phyloP scores from a whole-genome alignment of 2,888 invertebrate genomes.

The Acronicta psi region DNA sequence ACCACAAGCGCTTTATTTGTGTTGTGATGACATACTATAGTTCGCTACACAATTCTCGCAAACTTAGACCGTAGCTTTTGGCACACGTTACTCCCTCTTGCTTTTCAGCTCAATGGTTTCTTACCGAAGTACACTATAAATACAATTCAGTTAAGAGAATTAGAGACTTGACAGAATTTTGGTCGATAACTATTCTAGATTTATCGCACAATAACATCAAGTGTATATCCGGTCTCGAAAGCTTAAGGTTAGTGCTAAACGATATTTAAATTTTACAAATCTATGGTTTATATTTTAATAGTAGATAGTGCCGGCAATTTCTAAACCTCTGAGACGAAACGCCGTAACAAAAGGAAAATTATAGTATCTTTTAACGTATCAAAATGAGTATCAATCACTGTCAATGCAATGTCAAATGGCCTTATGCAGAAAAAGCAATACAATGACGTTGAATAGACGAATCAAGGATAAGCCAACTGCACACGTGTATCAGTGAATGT shows the following conservation, averaged over 20 bases:
- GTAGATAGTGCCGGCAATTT: too few species aligned
- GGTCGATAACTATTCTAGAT: constrained; percentile 90
- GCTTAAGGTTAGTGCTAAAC: constrained; percentile 79
- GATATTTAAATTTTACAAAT: too few species aligned
- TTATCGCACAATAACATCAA: constrained; percentile 90
- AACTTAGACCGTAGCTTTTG: constrained; percentile 21
- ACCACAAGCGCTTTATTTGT: constrained; percentile 16
- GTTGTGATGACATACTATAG: constrained; percentile 9
- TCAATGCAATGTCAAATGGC: too few species aligned
- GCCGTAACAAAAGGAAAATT: too few species aligned
- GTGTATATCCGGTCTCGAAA: constrained; percentile 86
- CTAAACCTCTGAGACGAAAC: too few species aligned
- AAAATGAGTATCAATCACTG: too few species aligned
- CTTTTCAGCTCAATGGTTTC: constrained; percentile 88
- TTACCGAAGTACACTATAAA: constrained; percentile 90
- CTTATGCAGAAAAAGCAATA: too few species aligned
- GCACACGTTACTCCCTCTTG: constrained; percentile 31
- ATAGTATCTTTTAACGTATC: too few species aligned
- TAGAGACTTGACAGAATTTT: constrained; percentile 87
- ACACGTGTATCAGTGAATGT: too few species aligned
- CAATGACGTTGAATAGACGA: too few species aligned
- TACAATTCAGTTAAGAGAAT: constrained; percentile 88
- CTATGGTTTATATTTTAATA: too few species aligned
- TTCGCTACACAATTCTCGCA: constrained; percentile 18
- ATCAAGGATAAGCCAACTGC: too few species aligned